These are phyloP conservation scores for Peucedramus taeniatus DNA, from an alignment of 2,113 vertebrate species.

Conservation along the genomic window DNA sequence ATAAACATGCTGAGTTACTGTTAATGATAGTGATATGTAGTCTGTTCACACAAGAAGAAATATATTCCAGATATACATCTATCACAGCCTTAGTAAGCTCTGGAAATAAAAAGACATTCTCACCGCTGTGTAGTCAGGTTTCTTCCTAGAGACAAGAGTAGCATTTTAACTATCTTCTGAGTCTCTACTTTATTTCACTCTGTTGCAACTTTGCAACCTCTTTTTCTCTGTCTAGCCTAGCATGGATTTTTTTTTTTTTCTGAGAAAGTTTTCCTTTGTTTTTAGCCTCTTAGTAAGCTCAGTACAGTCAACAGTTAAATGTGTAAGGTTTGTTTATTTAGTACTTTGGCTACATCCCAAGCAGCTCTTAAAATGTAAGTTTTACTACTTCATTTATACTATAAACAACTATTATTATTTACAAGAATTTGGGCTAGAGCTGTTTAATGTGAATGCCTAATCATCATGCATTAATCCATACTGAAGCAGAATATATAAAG, in stretches of 20 bases:
- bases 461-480: neutral
- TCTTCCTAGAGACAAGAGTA: constrained; percentile 20
- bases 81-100: constrained; percentile 9
- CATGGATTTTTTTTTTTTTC: neutral
- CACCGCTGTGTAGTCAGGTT: neutral
- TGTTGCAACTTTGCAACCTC: neutral
- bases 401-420: constrained; percentile 20
- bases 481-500: neutral
- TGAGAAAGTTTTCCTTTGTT: neutral
- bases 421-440: neutral
- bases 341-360: neutral
- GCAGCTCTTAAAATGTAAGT: constrained; percentile 5
- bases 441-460: neutral
- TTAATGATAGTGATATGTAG: constrained; percentile 38
- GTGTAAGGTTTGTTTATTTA: neutral
- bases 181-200: neutral
- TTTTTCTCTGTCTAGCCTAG: neutral
- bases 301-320: neutral
- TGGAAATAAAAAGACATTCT: constrained; percentile 30
- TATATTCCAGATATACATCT: constrained; percentile 26
- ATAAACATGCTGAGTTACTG: constrained; percentile 7
- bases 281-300: neutral
- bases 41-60: neutral
- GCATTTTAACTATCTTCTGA: constrained; percentile 43
- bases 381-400: constrained; percentile 19